A percentile compares a stretch with the other conserved stretches of the same genome.
Conservation (phyloP, 2,888 invertebrate species). For the Drosophila vallismaia region DNA sequence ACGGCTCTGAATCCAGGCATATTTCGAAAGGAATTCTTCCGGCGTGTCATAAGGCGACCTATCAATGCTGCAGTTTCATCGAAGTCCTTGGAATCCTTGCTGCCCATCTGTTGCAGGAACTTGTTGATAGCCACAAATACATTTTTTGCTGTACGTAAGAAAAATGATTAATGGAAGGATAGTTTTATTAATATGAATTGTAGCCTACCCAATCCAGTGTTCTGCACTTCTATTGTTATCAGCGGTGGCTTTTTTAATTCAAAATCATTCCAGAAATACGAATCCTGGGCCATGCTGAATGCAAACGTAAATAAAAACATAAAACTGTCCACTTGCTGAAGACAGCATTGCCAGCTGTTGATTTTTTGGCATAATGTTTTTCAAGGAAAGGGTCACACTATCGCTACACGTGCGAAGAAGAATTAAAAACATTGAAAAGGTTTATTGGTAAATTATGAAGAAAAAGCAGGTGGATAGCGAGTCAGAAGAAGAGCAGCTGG, state of each 20-base stretch:
- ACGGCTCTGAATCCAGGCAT: slow-evolving; percentile 80
- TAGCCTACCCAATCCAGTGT: slow-evolving; percentile 70
- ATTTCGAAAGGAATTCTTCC: slow-evolving; percentile 80
- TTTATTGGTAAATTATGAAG: slow-evolving; percentile 47
- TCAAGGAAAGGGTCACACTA: neutral
- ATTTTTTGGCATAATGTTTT: neutral
- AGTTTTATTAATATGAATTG: neutral
- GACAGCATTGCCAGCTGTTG: neutral
- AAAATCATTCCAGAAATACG: slow-evolving; percentile 80
- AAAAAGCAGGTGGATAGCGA: slow-evolving; percentile 45
- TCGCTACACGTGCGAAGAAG: slow-evolving; percentile 18
- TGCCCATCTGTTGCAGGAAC: slow-evolving; percentile 53
- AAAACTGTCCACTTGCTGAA: slow-evolving; percentile 2
- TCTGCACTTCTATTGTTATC: slow-evolving; percentile 63
- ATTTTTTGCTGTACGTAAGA: slow-evolving; percentile 58
- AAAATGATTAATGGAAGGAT: neutral
- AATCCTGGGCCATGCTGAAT: slow-evolving; percentile 20
- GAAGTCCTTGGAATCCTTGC: slow-evolving; percentile 59
- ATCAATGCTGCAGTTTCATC: slow-evolving; percentile 78
- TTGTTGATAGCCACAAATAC: slow-evolving; percentile 59
- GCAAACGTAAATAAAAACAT: slow-evolving; percentile 20
- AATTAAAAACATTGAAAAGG: slow-evolving; percentile 8
- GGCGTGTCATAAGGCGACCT: slow-evolving; percentile 81
- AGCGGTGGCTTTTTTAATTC: slow-evolving; percentile 80
- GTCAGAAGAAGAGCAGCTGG: slow-evolving; percentile 33